Conservation (phyloP, 2,113 vertebrate genomes). For the Acinonyx jubatus region DNA sequence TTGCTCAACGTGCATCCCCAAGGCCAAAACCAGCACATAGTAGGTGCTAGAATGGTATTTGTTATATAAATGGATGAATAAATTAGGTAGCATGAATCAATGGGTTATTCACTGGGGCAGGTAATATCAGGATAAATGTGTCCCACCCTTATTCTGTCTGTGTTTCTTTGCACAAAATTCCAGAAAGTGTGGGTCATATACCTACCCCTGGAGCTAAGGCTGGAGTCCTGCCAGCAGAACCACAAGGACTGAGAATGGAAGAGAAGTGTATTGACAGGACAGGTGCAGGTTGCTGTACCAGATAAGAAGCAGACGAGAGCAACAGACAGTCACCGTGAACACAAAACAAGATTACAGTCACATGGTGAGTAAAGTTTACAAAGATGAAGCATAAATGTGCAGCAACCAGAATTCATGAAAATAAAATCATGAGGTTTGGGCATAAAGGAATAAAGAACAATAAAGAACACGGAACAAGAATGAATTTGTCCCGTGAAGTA, state of each 20-base stretch:
- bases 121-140: not conserved
- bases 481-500: not conserved
- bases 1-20: not conserved
- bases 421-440: not conserved
- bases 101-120: not conserved
- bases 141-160: not conserved
- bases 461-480: not conserved
- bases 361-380: not conserved
- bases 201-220: not conserved
- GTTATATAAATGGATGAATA: not conserved
- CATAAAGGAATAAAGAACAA: not conserved
- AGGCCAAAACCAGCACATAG: not conserved
- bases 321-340: not conserved
- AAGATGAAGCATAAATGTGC: not conserved
- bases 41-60: not conserved
- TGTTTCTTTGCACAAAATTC: not conserved
- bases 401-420: not conserved
- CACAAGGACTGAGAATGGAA: not conserved
- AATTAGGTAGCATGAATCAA: not conserved
- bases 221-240: not conserved
- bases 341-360: not conserved
- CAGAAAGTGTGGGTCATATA: not conserved
- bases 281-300: not conserved
- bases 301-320: not conserved
- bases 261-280: not conserved